phyloP scores from a whole-genome alignment of 2,888 invertebrate species.

The Gnatocerus cornutus region DNA sequence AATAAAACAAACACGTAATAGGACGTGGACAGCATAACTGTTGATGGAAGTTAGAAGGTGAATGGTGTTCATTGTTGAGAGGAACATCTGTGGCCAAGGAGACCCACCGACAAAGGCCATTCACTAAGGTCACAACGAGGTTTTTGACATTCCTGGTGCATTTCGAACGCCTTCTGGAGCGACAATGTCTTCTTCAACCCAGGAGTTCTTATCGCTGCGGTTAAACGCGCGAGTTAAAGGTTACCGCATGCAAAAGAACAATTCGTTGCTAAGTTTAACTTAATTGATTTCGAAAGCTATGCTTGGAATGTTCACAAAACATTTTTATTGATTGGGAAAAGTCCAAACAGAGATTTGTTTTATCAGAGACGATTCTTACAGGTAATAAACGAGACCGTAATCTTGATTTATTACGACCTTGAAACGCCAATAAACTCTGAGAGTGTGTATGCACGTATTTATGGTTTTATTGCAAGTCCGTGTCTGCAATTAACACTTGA shows the following conservation, averaged over 20 bases:
- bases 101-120: constrained; percentile 26
- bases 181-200: not conserved
- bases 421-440: not conserved
- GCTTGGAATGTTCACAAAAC: not conserved
- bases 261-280: not conserved
- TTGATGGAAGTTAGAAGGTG: constrained; percentile 43
- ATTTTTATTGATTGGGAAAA: not conserved
- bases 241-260: constrained; percentile 9
- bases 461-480: not conserved
- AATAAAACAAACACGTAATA: constrained; percentile 38
- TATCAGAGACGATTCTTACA: not conserved
- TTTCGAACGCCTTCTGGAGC: constrained; percentile 1
- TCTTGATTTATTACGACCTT: not conserved
- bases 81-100: constrained; percentile 46
- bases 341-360: not conserved
- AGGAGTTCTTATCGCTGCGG: not conserved
- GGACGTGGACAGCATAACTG: constrained; percentile 34
- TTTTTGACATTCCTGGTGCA: constrained; percentile 25
- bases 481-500: not conserved
- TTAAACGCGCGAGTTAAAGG: constrained; percentile 8
- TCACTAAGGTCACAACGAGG: constrained; percentile 30
- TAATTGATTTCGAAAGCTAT: not conserved
- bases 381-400: not conserved
- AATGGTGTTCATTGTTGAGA: constrained; percentile 39
- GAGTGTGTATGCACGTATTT: not conserved